Evolutionary conservation across 2,888 invertebrate genomes (phyloP), one percentile per base, ranked within the genome.

Genomic region (Agrotis segetum): DNA sequence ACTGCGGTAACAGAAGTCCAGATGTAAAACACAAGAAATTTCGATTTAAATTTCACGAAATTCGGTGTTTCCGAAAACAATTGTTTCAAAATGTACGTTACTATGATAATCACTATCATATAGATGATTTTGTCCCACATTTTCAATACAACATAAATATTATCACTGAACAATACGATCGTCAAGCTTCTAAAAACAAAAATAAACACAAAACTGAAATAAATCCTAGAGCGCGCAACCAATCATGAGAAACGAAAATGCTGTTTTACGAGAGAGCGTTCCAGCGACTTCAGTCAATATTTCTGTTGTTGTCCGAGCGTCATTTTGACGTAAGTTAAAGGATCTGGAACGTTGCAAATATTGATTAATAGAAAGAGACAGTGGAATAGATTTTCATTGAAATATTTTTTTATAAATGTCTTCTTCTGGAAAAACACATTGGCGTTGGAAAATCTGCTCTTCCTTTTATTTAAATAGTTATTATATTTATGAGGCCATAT

Each of bases 11-110:
- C 74, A 52, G 96, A 96, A 77, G 94, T 89, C 90, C 92, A 92
- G 77, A 96, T 91, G 82, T 95, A 96, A 87, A 96, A 96, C 53
- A 96, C 86, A 34, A 96, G 90, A 85, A 96, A 96, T 89, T 96
- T 96, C 46, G 94, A 94, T 87, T 96, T 94, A 85, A 96, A 96
- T 87, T 96, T 96, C 58, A 96, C 91, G 82, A 93, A 92, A 91
- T 96, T 96, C 69, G 96, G 96, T 59, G 95, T 96, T 86, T 96
- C 95, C 60, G 96, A 96, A 82, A 96, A 92, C 64, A 96, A 85
- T 89, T 96, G 94, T 85, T 96, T 96, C 68, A 96, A 85, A 82
- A 96, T 86, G 77, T 96, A 96, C 24, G 95, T 93, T 63, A 94
- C 90, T 72, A 93, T 58, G 72, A 89, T 90, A 67, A 95, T 89